Percentiles rank a stretch among this genome's conserved stretches.
phyloP scores from a whole-genome alignment of 2,113 vertebrate genomes.

The Hypanus sabinus region DNA sequence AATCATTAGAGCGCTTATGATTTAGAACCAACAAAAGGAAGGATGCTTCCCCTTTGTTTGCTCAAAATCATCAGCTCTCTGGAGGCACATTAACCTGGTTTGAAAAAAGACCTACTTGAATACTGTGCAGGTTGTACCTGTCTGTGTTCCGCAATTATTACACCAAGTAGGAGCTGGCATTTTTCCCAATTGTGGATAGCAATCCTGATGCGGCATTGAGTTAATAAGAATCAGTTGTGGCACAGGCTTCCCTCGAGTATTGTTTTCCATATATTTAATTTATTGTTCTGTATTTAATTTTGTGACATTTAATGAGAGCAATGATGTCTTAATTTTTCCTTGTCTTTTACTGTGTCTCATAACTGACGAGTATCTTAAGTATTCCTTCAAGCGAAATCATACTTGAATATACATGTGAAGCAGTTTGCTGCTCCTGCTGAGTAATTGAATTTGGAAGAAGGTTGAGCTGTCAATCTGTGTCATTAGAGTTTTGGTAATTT shows the following conservation, averaged over 20 bases:
- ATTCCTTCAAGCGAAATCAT: background rate
- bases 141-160: background rate
- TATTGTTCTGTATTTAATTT: conserved; percentile 10
- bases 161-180: conserved; percentile 3
- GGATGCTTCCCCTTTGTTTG: background rate
- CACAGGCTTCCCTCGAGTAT: background rate
- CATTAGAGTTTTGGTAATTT: background rate
- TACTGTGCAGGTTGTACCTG: background rate
- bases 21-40: background rate
- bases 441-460: background rate
- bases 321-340: background rate
- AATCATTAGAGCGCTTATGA: too few species aligned
- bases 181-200: background rate
- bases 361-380: background rate
- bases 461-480: background rate
- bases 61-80: background rate
- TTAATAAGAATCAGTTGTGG: background rate
- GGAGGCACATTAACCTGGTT: background rate
- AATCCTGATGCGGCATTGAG: background rate
- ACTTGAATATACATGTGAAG: background rate
- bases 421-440: background rate
- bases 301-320: background rate
- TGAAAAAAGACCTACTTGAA: background rate
- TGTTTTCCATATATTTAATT: background rate
- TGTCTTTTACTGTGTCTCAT: background rate